These are phyloP conservation scores for Drosophila kanapiae DNA, from an alignment of 1,140 invertebrate genomes.

Conservation along the genomic window DNA sequence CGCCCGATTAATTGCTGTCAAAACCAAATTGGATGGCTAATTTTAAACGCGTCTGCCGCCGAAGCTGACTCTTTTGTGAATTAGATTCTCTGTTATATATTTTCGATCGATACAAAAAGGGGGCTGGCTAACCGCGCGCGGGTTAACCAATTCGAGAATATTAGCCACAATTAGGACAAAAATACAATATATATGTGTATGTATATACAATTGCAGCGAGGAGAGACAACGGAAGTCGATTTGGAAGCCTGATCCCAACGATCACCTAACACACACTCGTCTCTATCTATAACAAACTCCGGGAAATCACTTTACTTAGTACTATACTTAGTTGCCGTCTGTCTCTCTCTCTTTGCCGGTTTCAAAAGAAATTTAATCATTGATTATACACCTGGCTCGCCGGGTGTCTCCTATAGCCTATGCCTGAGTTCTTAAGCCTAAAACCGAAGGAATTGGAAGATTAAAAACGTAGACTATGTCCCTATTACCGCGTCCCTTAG, in stretches of 20 bases:
- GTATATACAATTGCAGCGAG: not conserved
- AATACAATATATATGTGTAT: not conserved
- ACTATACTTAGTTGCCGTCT: not conserved
- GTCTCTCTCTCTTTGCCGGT: not conserved
- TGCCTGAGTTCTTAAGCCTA: conserved; percentile 67
- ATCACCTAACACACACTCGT: not conserved
- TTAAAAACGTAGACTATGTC: conserved; percentile 14
- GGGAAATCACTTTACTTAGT: no score
- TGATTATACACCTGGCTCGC: not conserved
- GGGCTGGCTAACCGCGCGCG: conserved; percentile 10
- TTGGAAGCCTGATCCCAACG: not conserved
- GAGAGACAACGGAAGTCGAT: not conserved
- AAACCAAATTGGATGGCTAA: conserved; percentile 55
- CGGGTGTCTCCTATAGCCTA: conserved; percentile 36
- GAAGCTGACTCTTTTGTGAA: conserved; percentile 7
- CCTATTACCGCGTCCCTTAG: not conserved
- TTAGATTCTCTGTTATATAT: conserved; percentile 35
- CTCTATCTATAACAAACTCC: not conserved
- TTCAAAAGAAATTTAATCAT: not conserved
- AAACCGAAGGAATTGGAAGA: conserved; percentile 46
- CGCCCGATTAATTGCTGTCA: conserved; percentile 73
- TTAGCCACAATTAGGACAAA: not conserved
- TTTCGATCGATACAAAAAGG: conserved; percentile 36
- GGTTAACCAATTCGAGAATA: conserved; percentile 14
- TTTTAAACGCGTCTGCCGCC: conserved; percentile 51